Evolutionary conservation across 2,797 vertebrate genomes (phyloP).

Genomic region (Vireo griseus): DNA sequence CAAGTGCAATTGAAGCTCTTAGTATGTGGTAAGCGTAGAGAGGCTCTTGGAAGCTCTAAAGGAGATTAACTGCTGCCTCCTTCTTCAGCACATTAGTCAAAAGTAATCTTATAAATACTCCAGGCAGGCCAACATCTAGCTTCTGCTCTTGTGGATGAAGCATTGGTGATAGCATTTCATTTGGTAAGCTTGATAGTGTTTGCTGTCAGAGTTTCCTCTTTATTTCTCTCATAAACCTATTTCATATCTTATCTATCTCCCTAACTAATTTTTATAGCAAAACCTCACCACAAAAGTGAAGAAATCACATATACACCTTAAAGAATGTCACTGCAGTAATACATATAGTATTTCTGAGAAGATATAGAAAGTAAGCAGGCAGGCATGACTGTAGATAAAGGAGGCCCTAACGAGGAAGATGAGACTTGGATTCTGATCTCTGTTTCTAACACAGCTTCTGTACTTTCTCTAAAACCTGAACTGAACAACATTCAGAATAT

Average conservation of each 20-base stretch:
- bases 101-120: constrained; percentile 11
- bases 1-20: neutral
- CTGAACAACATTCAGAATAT: neutral
- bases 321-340: neutral
- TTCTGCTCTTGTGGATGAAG: neutral
- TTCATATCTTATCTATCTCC: neutral
- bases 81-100: constrained; percentile 13
- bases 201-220: neutral
- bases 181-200: neutral
- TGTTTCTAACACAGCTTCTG: neutral
- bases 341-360: neutral
- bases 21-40: neutral
- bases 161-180: neutral
- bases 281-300: neutral
- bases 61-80: neutral
- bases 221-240: neutral
- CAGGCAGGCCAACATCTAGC: neutral
- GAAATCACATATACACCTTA: neutral
- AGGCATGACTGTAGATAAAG: neutral
- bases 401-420: neutral
- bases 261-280: neutral
- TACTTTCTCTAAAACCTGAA: neutral
- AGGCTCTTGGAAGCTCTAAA: neutral
- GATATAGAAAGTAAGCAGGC: neutral
- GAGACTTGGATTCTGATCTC: neutral